Evolutionary conservation across 2,113 vertebrate species (phyloP), one percentile per base, ranked within the genome.

Genomic region (Spilogale gracilis): DNA sequence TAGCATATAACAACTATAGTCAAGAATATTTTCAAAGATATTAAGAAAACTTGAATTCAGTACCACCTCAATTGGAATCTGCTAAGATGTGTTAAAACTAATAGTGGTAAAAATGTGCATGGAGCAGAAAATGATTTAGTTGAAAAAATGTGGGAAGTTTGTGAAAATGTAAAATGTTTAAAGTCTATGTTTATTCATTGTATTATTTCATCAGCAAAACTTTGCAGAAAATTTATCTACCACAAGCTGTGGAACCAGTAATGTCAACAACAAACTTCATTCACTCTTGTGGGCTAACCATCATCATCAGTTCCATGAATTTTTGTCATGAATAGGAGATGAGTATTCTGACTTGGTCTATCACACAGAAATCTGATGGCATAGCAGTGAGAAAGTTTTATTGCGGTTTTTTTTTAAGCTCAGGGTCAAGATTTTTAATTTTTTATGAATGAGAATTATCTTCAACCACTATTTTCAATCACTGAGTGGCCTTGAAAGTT

Each of bases 241-340:
- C 52, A 38, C 32, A 18, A 56, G 45, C n/a, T 89, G 84, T 79
- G 81, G 83, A 79, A 79, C 38, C 10, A 89, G 21, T 3, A 14
- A 30, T 50, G 43, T 73, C 79, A 52, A 58, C 11, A 87, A 12
- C 21, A 84, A 93, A 73, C 17, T 83, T 79, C 78, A n/a, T 82
- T 79, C 17, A 4, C 20, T 86, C 21, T 56, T 81, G 5, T 60
- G 45, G 45, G 16, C 54, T 56, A 86, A 81, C 20, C 12, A 80
- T 54, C 6, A 38, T 80, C 20, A 25, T 74, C 25, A 20, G 16
- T 89, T 82, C 84, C 25, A 43, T 92, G 18, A 88, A 63, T 88
- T 94, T 91, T 82, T 87, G 48, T 92, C 17, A 94, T 14, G 89
- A 83, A 84, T 21, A 84, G 58, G 54, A 83, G 52, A 5, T 63